These are phyloP conservation scores for Ochropacha duplaris DNA, from an alignment of 2,888 invertebrate genomes.

Conservation along the genomic window DNA sequence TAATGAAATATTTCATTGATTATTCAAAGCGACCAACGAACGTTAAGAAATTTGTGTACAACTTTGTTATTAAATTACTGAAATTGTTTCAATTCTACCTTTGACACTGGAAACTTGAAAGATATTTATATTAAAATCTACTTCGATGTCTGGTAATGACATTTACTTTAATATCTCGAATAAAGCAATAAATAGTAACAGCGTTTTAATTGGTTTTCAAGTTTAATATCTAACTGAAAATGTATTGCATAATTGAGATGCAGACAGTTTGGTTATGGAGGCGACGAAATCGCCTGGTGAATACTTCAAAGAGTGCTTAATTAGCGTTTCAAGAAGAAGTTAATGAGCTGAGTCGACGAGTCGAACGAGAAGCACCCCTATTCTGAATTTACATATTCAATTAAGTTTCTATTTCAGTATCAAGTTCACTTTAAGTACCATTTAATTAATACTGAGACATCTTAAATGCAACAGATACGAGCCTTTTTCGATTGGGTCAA, in stretches of 20 bases:
- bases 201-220: slow-evolving; percentile 42
- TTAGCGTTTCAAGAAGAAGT: slow-evolving; percentile 65
- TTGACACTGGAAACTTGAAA: slow-evolving; percentile 27
- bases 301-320: slow-evolving; percentile 69
- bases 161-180: slow-evolving; percentile 18
- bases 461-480: not conserved
- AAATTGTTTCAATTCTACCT: slow-evolving; percentile 23
- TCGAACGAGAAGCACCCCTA: slow-evolving; percentile 29
- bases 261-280: slow-evolving; percentile 34
- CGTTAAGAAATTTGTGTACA: slow-evolving; percentile 27
- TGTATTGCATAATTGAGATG: slow-evolving; percentile 62
- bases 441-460: slow-evolving; percentile 3
- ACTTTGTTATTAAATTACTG: slow-evolving; percentile 26
- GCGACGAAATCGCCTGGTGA: slow-evolving; percentile 59
- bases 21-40: slow-evolving; percentile 11
- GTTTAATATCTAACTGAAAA: slow-evolving; percentile 48
- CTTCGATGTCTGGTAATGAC: slow-evolving; percentile 27
- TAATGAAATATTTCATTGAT: slow-evolving; percentile 23
- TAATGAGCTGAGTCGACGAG: slow-evolving; percentile 60
- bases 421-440: slow-evolving; percentile 3
- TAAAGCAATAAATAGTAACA: not conserved
- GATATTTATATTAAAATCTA: slow-evolving; percentile 31
- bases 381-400: slow-evolving; percentile 38
- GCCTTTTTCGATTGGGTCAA: not conserved
- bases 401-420: slow-evolving; percentile 20